Evolutionary conservation across 2,113 vertebrate genomes (phyloP).

Genomic region (Syngnathus typhle): DNA sequence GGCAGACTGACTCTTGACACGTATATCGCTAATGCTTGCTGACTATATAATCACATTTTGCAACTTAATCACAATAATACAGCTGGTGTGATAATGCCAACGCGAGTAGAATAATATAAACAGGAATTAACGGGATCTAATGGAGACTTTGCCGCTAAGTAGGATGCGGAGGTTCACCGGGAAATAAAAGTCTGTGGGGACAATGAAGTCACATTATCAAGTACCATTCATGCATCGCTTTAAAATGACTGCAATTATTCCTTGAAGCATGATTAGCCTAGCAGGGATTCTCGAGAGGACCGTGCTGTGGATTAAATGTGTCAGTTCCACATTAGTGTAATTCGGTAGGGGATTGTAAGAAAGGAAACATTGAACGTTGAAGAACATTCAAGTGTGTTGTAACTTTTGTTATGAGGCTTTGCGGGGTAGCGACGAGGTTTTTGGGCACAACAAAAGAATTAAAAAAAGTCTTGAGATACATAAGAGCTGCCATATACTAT

Average conservation of each 20-base stretch:
- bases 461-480: too few relatives aligned
- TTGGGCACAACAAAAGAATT: background rate
- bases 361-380: slow-evolving; percentile 7
- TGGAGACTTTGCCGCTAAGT: slow-evolving; percentile 30
- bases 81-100: background rate
- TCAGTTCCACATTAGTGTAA: slow-evolving; percentile 41
- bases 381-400: slow-evolving; percentile 18
- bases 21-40: background rate
- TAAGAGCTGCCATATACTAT: too few relatives aligned
- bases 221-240: slow-evolving; percentile 46
- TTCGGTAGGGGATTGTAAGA: slow-evolving; percentile 27
- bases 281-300: slow-evolving; percentile 35
- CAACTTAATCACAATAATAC: background rate
- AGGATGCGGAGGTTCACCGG: slow-evolving; percentile 19
- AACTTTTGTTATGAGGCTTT: slow-evolving; percentile 10
- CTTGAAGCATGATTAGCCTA: slow-evolving; percentile 52
- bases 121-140: slow-evolving; percentile 1
- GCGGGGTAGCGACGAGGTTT: background rate
- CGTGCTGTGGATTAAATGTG: slow-evolving; percentile 46
- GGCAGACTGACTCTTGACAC: background rate
- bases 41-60: background rate
- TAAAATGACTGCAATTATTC: slow-evolving; percentile 65
- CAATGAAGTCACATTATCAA: slow-evolving; percentile 42
- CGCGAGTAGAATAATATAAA: background rate
- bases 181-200: slow-evolving; percentile 30